Evolutionary conservation across 2,797 vertebrate genomes (phyloP).

Genomic region (Fistularia tabacaria): DNA sequence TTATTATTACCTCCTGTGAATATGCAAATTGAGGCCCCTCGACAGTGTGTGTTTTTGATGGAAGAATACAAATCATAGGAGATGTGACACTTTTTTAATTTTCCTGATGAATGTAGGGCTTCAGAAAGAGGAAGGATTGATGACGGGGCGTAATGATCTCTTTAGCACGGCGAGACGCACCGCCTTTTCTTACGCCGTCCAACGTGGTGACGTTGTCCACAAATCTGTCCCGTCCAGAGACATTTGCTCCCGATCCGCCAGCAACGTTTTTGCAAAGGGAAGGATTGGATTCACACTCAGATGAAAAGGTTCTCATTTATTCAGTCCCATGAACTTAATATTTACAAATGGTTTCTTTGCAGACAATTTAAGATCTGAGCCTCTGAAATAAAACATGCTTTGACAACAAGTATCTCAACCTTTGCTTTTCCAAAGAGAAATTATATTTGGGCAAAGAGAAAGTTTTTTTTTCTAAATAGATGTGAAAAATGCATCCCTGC

Average conservation of each 20-base stretch:
- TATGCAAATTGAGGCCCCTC: conserved; percentile 64
- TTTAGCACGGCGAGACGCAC: conserved; percentile 38
- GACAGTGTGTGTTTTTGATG: conserved; percentile 70
- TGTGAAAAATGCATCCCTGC: too few relatives aligned
- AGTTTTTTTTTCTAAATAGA: too few relatives aligned
- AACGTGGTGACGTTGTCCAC: conserved; percentile 24
- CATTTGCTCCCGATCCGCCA: conserved; percentile 1
- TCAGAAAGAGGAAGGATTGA: conserved; percentile 68
- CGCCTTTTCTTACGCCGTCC: conserved; percentile 33
- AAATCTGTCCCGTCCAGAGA: not conserved
- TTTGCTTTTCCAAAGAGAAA: too few relatives aligned
- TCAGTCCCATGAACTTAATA: too few relatives aligned
- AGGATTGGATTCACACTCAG: too few relatives aligned
- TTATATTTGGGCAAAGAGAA: too few relatives aligned
- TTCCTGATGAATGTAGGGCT: conserved; percentile 75
- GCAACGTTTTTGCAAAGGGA: too few relatives aligned
- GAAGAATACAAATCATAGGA: conserved; percentile 70
- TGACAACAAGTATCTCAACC: too few relatives aligned
- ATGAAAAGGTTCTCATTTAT: too few relatives aligned
- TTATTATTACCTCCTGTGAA: conserved; percentile 66
- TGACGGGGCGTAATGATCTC: conserved; percentile 63
- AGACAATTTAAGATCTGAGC: too few relatives aligned
- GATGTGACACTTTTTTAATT: conserved; percentile 79
- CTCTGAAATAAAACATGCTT: too few relatives aligned
- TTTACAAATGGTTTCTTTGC: too few relatives aligned